Evolutionary conservation across 2,113 vertebrate species (phyloP).

Genomic region (Ornithorhynchus anatinus): DNA sequence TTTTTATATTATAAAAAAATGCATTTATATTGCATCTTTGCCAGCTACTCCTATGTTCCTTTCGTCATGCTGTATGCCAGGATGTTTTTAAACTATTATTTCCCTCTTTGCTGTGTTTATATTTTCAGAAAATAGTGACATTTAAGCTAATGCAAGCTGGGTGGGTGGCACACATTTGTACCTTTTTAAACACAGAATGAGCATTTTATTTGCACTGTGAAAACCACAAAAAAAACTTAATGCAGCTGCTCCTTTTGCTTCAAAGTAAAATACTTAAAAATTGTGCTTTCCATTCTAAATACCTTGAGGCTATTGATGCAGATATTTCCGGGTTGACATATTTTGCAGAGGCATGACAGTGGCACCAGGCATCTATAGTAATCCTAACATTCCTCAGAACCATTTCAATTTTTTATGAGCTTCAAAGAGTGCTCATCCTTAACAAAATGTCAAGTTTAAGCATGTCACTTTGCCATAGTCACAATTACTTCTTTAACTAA

Average conservation of each 20-base stretch:
- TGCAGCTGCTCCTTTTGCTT: conserved; percentile 62
- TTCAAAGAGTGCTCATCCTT: conserved; percentile 64
- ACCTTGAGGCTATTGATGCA: conserved; percentile 67
- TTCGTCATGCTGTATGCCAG: conserved; percentile 51
- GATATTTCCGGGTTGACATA: conserved; percentile 69
- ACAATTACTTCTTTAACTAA: conserved; percentile 67
- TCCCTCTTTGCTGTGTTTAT: conserved; percentile 68
- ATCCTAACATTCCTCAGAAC: conserved; percentile 66
- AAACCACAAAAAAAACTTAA: conserved; percentile 61
- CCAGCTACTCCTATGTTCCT: conserved; percentile 51
- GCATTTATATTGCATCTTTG: conserved; percentile 50
- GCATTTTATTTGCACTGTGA: conserved; percentile 68
- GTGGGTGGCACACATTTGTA: conserved; percentile 69
- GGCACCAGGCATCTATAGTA: conserved; percentile 53
- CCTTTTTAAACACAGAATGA: conserved; percentile 65
- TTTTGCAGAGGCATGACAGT: conserved; percentile 68
- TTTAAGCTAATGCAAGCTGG: conserved; percentile 61
- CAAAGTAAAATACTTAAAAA: conserved; percentile 67
- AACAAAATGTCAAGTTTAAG: conserved; percentile 74
- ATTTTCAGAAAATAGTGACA: conserved; percentile 62
- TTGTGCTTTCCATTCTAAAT: conserved; percentile 65
- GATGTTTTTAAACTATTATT: conserved; percentile 64
- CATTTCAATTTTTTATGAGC: conserved; percentile 67
- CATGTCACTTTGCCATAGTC: conserved; percentile 66
- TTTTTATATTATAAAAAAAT: conserved; percentile 67